Evolutionary conservation across 2,888 invertebrate genomes (phyloP).

Genomic region (Drosophila meridiana): DNA sequence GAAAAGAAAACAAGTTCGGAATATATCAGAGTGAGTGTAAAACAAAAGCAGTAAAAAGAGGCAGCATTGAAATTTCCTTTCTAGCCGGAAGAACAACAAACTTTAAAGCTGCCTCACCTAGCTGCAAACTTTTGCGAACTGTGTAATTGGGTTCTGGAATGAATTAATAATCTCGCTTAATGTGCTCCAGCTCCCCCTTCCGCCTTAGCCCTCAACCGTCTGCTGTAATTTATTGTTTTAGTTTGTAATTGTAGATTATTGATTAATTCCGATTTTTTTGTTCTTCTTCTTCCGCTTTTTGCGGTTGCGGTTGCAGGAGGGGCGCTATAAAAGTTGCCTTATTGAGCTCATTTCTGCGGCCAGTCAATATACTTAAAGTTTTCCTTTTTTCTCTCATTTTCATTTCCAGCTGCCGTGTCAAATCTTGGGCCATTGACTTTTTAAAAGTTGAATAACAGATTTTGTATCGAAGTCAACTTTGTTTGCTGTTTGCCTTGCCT

Average conservation of each 20-base stretch:
- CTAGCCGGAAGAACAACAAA: slow-evolving; percentile 16
- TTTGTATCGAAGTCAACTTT: slow-evolving; percentile 25
- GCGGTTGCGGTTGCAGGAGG: slow-evolving; percentile 6
- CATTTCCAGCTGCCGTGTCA: slow-evolving; percentile 13
- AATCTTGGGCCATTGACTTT: slow-evolving; percentile 51
- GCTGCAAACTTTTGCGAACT: slow-evolving; percentile 40
- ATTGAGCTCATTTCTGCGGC: slow-evolving; percentile 60
- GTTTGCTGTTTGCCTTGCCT: background rate
- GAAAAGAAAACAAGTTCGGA: slow-evolving; percentile 23
- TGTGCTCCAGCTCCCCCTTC: slow-evolving; percentile 6
- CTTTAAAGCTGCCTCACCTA: slow-evolving; percentile 45
- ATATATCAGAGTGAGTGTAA: slow-evolving; percentile 4
- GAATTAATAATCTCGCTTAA: slow-evolving; percentile 69
- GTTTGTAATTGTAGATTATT: slow-evolving; percentile 73
- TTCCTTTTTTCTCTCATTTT: slow-evolving; percentile 7
- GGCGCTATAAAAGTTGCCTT: slow-evolving; percentile 30
- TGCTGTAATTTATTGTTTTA: slow-evolving; percentile 72
- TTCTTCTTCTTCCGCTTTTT: background rate
- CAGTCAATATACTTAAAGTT: slow-evolving; percentile 62
- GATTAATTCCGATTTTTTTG: slow-evolving; percentile 46
- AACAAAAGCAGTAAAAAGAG: background rate
- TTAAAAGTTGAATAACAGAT: slow-evolving; percentile 46
- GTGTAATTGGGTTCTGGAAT: slow-evolving; percentile 70
- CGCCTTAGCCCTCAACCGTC: background rate
- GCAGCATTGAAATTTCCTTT: slow-evolving; percentile 12